Percentiles rank a stretch among this genome's conserved stretches.
Conservation (phyloP, 2,888 invertebrate species). For the Malachius bipustulatus region DNA sequence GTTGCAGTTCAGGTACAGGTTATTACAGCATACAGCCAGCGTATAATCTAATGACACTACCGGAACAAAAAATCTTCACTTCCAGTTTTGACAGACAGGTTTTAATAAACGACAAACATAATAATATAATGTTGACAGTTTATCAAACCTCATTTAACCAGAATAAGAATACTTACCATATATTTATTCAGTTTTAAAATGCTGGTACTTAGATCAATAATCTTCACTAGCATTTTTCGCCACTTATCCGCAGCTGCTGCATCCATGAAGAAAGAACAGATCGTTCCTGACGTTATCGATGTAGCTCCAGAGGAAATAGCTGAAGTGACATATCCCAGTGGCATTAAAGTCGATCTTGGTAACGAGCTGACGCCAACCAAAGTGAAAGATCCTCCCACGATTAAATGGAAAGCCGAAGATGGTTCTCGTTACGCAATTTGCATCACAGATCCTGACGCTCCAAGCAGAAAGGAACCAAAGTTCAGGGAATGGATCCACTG, state of each 20-base stretch:
- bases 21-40: too few species aligned
- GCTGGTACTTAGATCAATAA: too few species aligned
- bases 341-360: constrained; percentile 20
- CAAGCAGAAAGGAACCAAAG: constrained; percentile 53
- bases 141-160: too few species aligned
- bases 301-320: constrained; percentile 24
- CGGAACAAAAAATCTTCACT: too few species aligned
- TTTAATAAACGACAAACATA: too few species aligned
- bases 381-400: constrained; percentile 24
- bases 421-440: constrained; percentile 28
- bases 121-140: too few species aligned
- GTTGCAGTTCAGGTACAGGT: too few species aligned
- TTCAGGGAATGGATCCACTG: constrained; percentile 68
- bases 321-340: constrained; percentile 20
- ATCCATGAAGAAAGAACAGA: constrained; percentile 27
- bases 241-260: background rate
- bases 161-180: too few species aligned
- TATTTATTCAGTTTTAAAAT: too few species aligned
- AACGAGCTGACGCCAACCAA: constrained; percentile 26
- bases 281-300: constrained; percentile 31
- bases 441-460: constrained; percentile 62
- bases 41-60: too few species aligned
- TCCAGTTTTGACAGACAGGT: too few species aligned
- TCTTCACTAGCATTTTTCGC: background rate
- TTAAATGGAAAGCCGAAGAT: constrained; percentile 22